phyloP scores from a whole-genome alignment of 2,797 vertebrate species.

The Hipposideros larvatus region DNA sequence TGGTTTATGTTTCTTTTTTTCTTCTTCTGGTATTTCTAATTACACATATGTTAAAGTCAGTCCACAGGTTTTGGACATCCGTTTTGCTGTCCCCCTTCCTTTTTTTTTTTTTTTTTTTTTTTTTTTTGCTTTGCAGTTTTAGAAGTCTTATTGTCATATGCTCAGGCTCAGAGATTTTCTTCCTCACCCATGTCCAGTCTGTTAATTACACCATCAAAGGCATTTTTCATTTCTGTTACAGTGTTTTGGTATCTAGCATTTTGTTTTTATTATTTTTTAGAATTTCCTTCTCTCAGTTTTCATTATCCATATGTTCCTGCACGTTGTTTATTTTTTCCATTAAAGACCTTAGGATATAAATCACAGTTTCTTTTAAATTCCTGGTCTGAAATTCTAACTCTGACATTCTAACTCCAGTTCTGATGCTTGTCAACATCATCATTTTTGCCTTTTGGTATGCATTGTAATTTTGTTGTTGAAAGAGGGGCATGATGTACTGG shows the following conservation, averaged over 20 bases:
- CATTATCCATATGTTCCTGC: not conserved
- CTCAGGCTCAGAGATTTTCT: not conserved
- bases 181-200: not conserved
- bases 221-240: not conserved
- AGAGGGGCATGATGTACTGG: not conserved
- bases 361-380: not conserved
- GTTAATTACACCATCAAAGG: not conserved
- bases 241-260: not conserved
- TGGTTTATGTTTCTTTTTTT: not conserved
- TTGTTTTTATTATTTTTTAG: not conserved
- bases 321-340: not conserved
- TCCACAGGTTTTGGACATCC: not conserved
- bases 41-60: not conserved
- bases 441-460: not conserved
- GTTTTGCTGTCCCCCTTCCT: too few species aligned
- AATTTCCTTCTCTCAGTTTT: not conserved
- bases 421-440: not conserved
- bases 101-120: not conserved
- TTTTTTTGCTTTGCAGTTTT: not conserved
- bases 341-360: not conserved
- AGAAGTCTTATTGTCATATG: not conserved
- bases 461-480: not conserved
- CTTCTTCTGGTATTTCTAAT: not conserved
- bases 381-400: not conserved
- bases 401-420: not conserved